Percentiles rank a stretch among this genome's conserved stretches.
Evolutionary conservation across 2,797 vertebrate species (phyloP).

Genomic region (Vespertilio murinus): DNA sequence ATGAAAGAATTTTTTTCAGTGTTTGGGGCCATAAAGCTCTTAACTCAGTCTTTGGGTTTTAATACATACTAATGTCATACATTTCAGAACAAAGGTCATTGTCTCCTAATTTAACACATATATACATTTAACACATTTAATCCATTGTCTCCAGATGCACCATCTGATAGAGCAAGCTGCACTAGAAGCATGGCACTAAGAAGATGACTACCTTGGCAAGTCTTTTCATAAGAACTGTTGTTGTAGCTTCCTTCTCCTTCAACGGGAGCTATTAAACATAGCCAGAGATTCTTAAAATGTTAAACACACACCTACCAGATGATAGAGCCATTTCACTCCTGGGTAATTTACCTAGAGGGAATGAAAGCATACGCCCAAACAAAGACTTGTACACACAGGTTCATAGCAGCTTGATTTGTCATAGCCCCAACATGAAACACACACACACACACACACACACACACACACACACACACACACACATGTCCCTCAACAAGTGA

Average conservation of each 20-base stretch:
- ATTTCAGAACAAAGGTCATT: neutral
- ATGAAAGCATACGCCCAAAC: neutral
- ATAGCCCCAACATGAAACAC: neutral
- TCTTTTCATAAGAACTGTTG: neutral
- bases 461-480: neutral
- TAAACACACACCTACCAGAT: neutral
- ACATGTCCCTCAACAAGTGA: neutral
- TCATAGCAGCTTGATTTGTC: neutral
- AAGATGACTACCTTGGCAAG: neutral
- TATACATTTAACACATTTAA: too few species aligned
- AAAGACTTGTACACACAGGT: neutral
- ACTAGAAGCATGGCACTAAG: neutral
- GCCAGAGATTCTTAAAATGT: neutral
- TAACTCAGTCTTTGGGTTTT: neutral
- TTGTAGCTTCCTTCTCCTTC: neutral
- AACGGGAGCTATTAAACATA: neutral
- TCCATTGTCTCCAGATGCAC: neutral
- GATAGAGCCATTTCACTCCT: neutral
- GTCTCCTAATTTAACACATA: too few species aligned
- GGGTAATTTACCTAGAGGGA: neutral
- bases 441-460: neutral
- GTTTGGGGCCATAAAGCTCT: neutral
- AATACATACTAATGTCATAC: neutral
- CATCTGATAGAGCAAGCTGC: neutral
- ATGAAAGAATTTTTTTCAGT: neutral